Evolutionary conservation across 1,140 invertebrate genomes (phyloP).

Genomic region (Tachypleus tridentatus): DNA sequence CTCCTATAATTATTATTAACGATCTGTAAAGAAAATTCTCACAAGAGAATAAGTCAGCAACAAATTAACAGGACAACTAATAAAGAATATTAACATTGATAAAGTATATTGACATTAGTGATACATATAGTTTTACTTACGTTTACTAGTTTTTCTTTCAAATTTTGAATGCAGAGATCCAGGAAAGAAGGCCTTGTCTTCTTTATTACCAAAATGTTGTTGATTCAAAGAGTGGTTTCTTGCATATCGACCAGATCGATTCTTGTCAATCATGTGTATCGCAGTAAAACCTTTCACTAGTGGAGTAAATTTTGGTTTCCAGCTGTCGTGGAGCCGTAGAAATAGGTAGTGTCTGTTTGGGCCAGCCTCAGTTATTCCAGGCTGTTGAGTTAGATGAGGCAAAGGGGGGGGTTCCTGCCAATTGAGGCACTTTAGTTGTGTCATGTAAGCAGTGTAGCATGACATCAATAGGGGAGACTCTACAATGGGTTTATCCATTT

Average conservation of each 20-base stretch:
- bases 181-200: slow-evolving; percentile 16
- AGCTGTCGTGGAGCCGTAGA: slow-evolving; percentile 23
- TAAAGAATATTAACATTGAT: neutral
- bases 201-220: neutral
- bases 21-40: no score
- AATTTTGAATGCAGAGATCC: slow-evolving; percentile 13
- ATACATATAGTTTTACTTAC: neutral
- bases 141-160: slow-evolving; percentile 9
- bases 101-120: neutral
- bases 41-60: no score
- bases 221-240: neutral
- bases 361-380: slow-evolving; percentile 11
- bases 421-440: slow-evolving; percentile 46
- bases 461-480: slow-evolving; percentile 82
- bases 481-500: slow-evolving; percentile 86
- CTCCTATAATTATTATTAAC: no score
- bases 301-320: slow-evolving; percentile 50
- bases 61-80: no score
- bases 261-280: slow-evolving; percentile 48
- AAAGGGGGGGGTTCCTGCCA: slow-evolving; percentile 32
- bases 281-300: slow-evolving; percentile 55
- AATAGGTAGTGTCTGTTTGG: slow-evolving; percentile 15
- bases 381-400: slow-evolving; percentile 18
- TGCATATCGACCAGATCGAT: neutral
- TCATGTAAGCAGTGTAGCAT: slow-evolving; percentile 83